Evolutionary conservation across 2,113 vertebrate genomes (phyloP).

Genomic region (Dendropsophus ebraccatus): DNA sequence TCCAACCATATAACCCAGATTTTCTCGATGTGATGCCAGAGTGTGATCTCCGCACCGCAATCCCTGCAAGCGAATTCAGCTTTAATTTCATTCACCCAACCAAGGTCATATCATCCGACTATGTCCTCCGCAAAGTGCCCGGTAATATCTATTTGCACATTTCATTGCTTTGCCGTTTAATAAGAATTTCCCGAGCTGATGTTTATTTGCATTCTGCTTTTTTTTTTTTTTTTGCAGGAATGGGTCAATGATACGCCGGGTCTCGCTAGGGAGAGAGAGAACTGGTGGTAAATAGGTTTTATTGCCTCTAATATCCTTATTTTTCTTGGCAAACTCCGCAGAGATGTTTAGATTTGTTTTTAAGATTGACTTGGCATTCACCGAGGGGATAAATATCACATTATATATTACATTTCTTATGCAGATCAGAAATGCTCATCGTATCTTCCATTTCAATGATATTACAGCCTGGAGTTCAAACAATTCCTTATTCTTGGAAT

Average conservation of each 20-base stretch:
- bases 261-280: not conserved
- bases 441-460: not conserved
- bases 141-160: conserved; percentile 38
- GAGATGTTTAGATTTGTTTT: conserved; percentile 23
- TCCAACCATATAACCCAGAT: not conserved
- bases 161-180: conserved; percentile 27
- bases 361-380: conserved; percentile 25
- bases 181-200: conserved; percentile 21
- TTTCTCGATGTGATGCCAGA: not conserved
- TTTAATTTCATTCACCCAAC: not conserved
- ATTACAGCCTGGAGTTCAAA: not conserved
- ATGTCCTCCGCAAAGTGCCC: conserved; percentile 24
- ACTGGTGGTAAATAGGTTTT: conserved; percentile 6
- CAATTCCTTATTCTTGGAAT: not conserved
- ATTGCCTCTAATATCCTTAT: conserved; percentile 33
- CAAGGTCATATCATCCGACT: conserved; percentile 14
- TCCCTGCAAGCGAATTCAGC: not conserved
- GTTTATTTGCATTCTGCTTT: conserved; percentile 16
- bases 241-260: not conserved
- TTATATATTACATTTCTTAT: conserved; percentile 8
- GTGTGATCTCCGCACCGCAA: not conserved
- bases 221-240: not conserved
- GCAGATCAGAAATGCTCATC: not conserved
- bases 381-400: conserved; percentile 8
- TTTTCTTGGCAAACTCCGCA: not conserved